phyloP scores from a whole-genome alignment of 2,888 invertebrate genomes.

The Scrobipalpa atriplicella region DNA sequence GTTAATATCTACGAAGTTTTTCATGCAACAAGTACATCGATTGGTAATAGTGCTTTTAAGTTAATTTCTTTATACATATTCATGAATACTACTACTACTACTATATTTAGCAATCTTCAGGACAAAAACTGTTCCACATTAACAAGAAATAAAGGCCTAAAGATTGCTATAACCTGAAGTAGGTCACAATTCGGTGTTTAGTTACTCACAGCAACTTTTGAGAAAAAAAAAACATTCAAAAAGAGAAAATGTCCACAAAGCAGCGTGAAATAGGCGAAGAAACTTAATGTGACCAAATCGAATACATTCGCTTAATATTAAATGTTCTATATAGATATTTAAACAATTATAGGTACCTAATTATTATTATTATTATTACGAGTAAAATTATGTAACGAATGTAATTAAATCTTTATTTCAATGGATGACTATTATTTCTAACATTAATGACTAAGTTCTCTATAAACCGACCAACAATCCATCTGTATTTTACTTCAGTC shows the following conservation, averaged over 20 bases:
- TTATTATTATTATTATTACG: constrained; percentile 78
- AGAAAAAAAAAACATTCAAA: background rate
- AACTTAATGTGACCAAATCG: constrained; percentile 76
- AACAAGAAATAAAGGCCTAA: constrained; percentile 32
- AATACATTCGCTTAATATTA: constrained; percentile 81
- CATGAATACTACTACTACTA: constrained; percentile 26
- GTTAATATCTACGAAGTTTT: constrained; percentile 1
- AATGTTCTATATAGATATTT: constrained; percentile 81
- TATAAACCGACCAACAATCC: no score
- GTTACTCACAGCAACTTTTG: constrained; percentile 2
- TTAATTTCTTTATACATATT: constrained; percentile 47
- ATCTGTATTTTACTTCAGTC: no score
- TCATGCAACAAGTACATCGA: constrained; percentile 40
- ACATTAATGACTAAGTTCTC: constrained; percentile 7
- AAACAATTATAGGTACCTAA: constrained; percentile 74
- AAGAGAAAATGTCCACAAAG: background rate
- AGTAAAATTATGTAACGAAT: constrained; percentile 81
- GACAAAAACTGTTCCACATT: constrained; percentile 40
- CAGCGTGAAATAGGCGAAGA: constrained; percentile 15
- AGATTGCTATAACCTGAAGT: constrained; percentile 32
- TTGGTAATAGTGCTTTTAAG: constrained; percentile 45
- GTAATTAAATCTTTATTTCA: constrained; percentile 83
- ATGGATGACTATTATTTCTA: constrained; percentile 60
- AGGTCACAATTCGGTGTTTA: constrained; percentile 35
- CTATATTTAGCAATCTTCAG: constrained; percentile 40